Percentiles rank a stretch among this genome's conserved stretches.
phyloP scores from a whole-genome alignment of 1,140 invertebrate genomes.

The Drosophila kanapiae region DNA sequence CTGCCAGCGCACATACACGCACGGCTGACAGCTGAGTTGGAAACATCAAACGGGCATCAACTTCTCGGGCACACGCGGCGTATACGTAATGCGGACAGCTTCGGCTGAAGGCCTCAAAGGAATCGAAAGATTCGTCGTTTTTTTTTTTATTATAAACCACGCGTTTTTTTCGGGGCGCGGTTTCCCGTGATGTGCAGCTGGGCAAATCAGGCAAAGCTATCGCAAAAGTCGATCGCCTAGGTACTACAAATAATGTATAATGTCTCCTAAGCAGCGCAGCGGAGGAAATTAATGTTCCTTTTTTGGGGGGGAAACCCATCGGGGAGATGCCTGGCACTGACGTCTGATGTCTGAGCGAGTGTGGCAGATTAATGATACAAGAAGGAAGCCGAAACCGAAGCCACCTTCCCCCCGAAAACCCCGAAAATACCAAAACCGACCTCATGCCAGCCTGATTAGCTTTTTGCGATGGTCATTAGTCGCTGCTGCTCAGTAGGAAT shows the following conservation, averaged over 20 bases:
- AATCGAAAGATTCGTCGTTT: constrained; percentile 36
- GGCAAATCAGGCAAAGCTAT: constrained; percentile 70
- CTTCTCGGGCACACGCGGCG: constrained; percentile 64
- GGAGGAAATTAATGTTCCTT: constrained; percentile 82
- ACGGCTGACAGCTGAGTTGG: constrained; percentile 26
- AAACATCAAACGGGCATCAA: constrained; percentile 68
- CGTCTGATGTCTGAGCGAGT: constrained; percentile 66
- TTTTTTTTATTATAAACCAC: constrained; percentile 26
- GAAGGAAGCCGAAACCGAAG: constrained; percentile 9
- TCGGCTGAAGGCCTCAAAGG: constrained; percentile 38
- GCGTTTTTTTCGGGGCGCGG: constrained; percentile 12
- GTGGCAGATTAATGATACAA: constrained; percentile 77
- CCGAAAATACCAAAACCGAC: constrained; percentile 25
- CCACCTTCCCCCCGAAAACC: background rate
- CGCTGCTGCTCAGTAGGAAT: constrained; percentile 74
- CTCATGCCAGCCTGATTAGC: constrained; percentile 64
- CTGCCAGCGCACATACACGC: constrained; percentile 5
- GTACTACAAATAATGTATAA: constrained; percentile 58
- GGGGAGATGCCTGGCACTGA: constrained; percentile 65
- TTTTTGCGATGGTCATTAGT: constrained; percentile 76
- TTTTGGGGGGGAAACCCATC: constrained; percentile 51
- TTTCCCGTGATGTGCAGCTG: constrained; percentile 20
- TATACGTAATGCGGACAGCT: constrained; percentile 67
- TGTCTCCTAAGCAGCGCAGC: constrained; percentile 47
- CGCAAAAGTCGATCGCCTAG: constrained; percentile 53